These are phyloP conservation scores for Thunnus thynnus DNA, from an alignment of 2,113 vertebrate genomes.

Conservation along the genomic window DNA sequence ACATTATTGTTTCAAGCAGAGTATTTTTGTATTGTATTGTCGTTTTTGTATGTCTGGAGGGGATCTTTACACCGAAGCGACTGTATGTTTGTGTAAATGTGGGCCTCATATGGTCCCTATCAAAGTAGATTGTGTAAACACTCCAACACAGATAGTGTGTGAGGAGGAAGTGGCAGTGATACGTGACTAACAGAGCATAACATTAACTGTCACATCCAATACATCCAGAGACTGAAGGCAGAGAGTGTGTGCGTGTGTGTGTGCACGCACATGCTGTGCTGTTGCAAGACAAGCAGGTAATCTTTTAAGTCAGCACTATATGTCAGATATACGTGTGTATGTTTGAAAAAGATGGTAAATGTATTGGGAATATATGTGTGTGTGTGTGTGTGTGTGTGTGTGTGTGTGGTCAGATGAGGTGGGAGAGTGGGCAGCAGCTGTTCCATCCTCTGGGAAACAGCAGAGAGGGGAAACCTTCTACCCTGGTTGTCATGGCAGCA, in stretches of 20 bases:
- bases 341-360: constrained; percentile 13
- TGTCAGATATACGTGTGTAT: constrained; percentile 1
- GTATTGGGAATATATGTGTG: background rate
- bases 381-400: constrained; percentile 6
- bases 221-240: constrained; percentile 46
- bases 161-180: constrained; percentile 53
- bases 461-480: constrained; percentile 56
- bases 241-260: background rate
- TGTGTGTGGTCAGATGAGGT: constrained; percentile 44
- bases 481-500: constrained; percentile 72
- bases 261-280: background rate
- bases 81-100: constrained; percentile 5
- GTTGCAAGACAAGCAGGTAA: constrained; percentile 40
- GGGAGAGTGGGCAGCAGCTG: constrained; percentile 66
- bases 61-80: background rate
- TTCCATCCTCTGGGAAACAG: constrained; percentile 51
- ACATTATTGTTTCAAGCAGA: no score
- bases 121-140: constrained; percentile 60
- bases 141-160: constrained; percentile 53
- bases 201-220: constrained; percentile 79
- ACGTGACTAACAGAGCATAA: constrained; percentile 74
- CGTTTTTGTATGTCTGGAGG: background rate
- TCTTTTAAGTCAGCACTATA: constrained; percentile 12
- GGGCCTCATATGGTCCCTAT: constrained; percentile 50
- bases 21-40: background rate